Conservation (phyloP, 2,888 invertebrate species). For the Blomia tropicalis region DNA sequence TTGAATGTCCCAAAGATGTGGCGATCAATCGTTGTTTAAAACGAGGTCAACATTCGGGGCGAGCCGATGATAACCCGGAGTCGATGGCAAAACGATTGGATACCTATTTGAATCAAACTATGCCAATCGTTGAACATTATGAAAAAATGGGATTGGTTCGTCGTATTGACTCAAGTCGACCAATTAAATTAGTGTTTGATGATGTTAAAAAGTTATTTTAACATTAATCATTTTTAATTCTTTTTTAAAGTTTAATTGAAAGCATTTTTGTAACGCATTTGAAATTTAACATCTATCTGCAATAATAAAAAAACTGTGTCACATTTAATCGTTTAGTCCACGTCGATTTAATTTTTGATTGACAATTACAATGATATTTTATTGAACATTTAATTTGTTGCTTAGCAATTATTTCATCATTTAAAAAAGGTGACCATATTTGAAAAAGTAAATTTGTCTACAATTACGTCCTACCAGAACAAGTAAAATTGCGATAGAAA, state of each 20-base stretch:
- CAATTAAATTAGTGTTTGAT: constrained; percentile 46
- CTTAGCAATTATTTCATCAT: too few species aligned
- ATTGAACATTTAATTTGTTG: too few species aligned
- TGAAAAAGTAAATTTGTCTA: too few species aligned
- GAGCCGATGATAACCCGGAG: constrained; percentile 82
- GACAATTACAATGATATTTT: too few species aligned
- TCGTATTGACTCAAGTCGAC: constrained; percentile 53
- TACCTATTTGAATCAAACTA: constrained; percentile 66
- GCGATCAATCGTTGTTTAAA: constrained; percentile 71
- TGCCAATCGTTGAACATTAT: constrained; percentile 76
- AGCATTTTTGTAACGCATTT: not conserved
- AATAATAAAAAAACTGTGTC: not conserved
- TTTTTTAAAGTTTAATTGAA: not conserved
- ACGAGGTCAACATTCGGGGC: constrained; percentile 76
- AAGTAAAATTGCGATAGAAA: too few species aligned
- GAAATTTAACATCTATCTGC: not conserved
- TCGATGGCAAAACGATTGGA: constrained; percentile 63
- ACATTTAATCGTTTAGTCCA: too few species aligned
- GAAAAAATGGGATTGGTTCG: constrained; percentile 52
- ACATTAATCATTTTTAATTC: not conserved
- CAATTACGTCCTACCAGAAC: too few species aligned
- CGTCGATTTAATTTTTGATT: too few species aligned
- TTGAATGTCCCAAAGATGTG: constrained; percentile 65
- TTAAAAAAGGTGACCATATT: too few species aligned
- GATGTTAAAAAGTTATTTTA: constrained; percentile 3